A percentile compares a stretch with the other conserved stretches of the same genome.
Conservation (phyloP, 2,113 vertebrate species). For the Cynopterus brachyotis region DNA sequence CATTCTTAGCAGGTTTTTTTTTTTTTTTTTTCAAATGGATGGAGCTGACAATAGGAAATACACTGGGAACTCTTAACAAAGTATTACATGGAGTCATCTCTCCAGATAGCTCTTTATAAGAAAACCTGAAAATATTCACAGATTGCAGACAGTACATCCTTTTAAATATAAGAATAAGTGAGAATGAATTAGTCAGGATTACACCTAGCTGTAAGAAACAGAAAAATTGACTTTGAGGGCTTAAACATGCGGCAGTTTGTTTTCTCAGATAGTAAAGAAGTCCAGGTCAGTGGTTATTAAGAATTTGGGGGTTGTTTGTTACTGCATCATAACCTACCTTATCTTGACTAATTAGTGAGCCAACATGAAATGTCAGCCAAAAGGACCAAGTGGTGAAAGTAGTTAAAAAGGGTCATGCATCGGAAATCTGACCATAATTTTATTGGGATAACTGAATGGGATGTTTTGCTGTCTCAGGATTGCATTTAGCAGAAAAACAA, state of each 20-base stretch:
- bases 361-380: neutral
- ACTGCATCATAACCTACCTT: neutral
- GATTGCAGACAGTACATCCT: neutral
- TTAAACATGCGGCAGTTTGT: neutral
- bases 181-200: neutral
- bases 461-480: neutral
- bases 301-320: neutral
- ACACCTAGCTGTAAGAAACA: neutral
- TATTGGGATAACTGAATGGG: neutral
- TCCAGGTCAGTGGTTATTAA: neutral
- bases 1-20: neutral
- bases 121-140: neutral
- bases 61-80: neutral
- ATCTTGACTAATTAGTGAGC: neutral
- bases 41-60: neutral
- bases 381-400: neutral
- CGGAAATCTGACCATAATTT: neutral
- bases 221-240: neutral
- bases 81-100: neutral
- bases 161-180: neutral
- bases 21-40: neutral
- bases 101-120: neutral
- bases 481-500: neutral
- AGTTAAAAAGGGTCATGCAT: neutral
- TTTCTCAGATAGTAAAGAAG: neutral